phyloP scores from a whole-genome alignment of 2,888 invertebrate species.

The Drosophila nigricruria region DNA sequence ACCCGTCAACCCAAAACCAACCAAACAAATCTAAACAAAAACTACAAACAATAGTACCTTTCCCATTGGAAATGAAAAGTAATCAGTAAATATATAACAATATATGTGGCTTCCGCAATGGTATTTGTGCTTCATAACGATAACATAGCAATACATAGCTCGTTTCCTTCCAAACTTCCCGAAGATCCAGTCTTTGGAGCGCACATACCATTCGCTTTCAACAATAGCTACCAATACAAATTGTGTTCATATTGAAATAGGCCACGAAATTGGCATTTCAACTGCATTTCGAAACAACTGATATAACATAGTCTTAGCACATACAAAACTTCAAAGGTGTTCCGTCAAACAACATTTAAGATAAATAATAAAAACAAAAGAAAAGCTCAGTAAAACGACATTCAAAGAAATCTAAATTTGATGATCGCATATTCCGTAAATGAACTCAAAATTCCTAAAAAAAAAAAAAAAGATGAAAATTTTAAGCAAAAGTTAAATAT shows the following conservation, averaged over 20 bases:
- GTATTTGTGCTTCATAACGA: neutral
- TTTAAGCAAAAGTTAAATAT: slow-evolving; percentile 55
- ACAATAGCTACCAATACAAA: slow-evolving; percentile 35
- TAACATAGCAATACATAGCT: neutral
- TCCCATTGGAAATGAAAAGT: slow-evolving; percentile 49
- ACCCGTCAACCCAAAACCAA: slow-evolving; percentile 48
- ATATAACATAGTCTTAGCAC: slow-evolving; percentile 29
- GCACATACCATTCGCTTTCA: neutral
- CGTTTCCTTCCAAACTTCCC: slow-evolving; percentile 2
- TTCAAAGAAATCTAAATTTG: slow-evolving; percentile 37
- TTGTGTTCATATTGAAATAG: slow-evolving; percentile 64
- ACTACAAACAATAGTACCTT: slow-evolving; percentile 76
- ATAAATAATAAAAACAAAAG: slow-evolving; percentile 21
- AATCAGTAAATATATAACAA: slow-evolving; percentile 18
- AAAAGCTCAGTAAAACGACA: slow-evolving; percentile 36
- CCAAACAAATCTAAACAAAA: slow-evolving; percentile 43
- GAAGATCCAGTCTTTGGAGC: neutral
- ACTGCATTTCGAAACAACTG: slow-evolving; percentile 42
- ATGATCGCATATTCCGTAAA: slow-evolving; percentile 70
- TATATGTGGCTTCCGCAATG: slow-evolving; percentile 14
- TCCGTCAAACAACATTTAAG: slow-evolving; percentile 24
- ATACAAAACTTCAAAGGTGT: slow-evolving; percentile 29
- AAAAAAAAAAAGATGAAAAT: slow-evolving; percentile 41
- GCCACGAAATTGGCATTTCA: slow-evolving; percentile 32
- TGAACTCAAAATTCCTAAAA: slow-evolving; percentile 81